These are phyloP conservation scores for Planiliza haematocheilus DNA, from an alignment of 2,113 vertebrate genomes.

Conservation along the genomic window DNA sequence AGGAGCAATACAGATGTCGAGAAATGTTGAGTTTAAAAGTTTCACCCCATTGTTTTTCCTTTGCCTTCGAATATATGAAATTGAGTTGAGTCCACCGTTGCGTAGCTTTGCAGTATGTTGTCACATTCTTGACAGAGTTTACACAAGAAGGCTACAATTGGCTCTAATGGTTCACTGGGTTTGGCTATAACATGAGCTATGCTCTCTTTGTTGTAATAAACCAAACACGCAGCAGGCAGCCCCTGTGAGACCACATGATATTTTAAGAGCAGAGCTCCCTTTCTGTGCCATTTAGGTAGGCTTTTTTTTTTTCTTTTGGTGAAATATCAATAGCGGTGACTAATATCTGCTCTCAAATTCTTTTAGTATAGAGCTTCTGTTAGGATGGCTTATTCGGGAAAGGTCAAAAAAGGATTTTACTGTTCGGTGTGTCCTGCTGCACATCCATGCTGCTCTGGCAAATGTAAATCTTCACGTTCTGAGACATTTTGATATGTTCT, in stretches of 20 bases:
- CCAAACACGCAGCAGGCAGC: conserved; percentile 27
- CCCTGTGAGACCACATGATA: conserved; percentile 33
- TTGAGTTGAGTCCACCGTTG: not conserved
- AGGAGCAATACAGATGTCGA: no score
- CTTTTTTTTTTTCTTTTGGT: conserved; percentile 38
- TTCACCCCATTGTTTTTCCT: not conserved
- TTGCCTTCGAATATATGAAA: not conserved
- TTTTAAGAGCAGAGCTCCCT: conserved; percentile 50
- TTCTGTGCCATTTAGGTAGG: conserved; percentile 36
- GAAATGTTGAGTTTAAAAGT: no score
- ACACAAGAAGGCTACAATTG: conserved; percentile 7
- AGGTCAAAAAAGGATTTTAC: conserved; percentile 40
- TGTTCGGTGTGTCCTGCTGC: conserved; percentile 24
- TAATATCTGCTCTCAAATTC: conserved; percentile 47
- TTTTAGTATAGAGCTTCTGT: conserved; percentile 37
- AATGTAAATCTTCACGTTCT: conserved; percentile 32
- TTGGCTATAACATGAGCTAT: conserved; percentile 21
- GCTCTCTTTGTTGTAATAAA: conserved; percentile 49
- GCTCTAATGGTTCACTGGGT: conserved; percentile 35
- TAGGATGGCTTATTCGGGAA: conserved; percentile 29
- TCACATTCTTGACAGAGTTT: conserved; percentile 25
- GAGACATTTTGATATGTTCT: conserved; percentile 15
- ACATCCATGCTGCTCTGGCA: conserved; percentile 15
- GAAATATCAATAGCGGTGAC: conserved; percentile 60
- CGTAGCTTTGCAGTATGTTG: conserved; percentile 13